These are phyloP conservation scores for Pristionchus arcanus DNA, from an alignment of 2,888 invertebrate species.

Conservation along the genomic window DNA sequence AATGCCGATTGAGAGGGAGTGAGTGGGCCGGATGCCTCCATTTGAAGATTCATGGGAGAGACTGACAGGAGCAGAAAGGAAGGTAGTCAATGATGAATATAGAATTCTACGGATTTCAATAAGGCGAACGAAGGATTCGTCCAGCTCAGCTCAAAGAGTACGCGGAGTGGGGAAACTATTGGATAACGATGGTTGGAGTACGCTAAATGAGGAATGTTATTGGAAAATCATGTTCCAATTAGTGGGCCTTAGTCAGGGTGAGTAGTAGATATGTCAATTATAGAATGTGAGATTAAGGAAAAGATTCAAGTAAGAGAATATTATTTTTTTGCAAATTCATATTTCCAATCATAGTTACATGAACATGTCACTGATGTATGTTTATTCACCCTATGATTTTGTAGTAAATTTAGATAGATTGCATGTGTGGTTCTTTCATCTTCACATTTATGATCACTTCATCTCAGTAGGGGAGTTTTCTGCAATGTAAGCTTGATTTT, in stretches of 20 bases:
- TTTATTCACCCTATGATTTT: not conserved
- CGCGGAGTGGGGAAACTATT: no score
- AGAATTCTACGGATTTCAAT: no score
- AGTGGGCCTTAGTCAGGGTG: no score
- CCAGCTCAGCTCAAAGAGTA: no score
- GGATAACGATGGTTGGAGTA: no score
- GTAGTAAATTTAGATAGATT: not conserved
- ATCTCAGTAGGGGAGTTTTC: not conserved
- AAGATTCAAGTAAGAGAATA: no score
- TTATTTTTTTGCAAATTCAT: no score
- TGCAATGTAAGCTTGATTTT: not conserved
- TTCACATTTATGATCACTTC: not conserved
- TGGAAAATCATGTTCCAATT: no score
- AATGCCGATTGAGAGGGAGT: not conserved
- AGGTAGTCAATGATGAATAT: not conserved
- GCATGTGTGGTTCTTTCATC: not conserved
- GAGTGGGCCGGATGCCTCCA: slow-evolving; percentile 1
- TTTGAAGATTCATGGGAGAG: not conserved
- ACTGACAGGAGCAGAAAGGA: not conserved
- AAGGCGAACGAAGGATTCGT: no score
- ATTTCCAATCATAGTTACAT: not conserved
- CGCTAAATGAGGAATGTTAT: no score
- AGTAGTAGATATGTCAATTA: no score
- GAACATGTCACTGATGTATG: not conserved
- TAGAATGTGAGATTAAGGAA: no score